Base-by-base conservation (phyloP, 2,888 invertebrate genomes). In the Macaria notata region DNA sequence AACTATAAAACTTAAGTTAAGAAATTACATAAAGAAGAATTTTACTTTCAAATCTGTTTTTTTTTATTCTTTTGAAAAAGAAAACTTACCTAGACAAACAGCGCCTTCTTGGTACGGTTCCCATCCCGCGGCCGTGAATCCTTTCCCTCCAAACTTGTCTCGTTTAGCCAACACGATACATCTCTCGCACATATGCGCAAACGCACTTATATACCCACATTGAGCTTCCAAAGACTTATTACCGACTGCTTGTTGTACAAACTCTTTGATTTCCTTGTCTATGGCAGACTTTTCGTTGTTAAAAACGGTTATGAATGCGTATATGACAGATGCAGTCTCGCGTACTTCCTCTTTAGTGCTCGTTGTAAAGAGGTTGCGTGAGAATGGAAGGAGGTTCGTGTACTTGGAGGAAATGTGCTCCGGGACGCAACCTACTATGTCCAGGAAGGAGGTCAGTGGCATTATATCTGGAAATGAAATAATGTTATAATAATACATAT, bases 341-440 rank as follows among this genome's bases (percentile, higher is more conserved):
- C 97, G 92, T 61, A 96, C 93, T 29, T 95, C 95, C 79, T 96
- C 96, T 67, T 95, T 96, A 5, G 95, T 94, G 63, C 86, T 89
- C 47, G 94, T 95, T 9, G 93, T 93, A 51, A 96, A 88, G 1
- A 95, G 83, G 58, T 93, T 93, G 70, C 92, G 87, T 1, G 96
- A 78, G 93, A 95, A 95, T 4, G 93, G 92, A 9, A 94, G 74
- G 19, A 95, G 92, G 38, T 89, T 92, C 3, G 93, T 84, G 76
- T 96, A 94, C 62, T 94, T 92, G 38, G 92, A 75, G 0, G 94
- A 93, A 72, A 97, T 92, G 55, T 93, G 85, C 30, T 94, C 93
- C 0, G 97, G 95, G 7, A 96, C 93, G 59, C 96, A 96, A 43
- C 97, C 97, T n/a, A 97, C 92, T 30, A 97, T 92, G 84, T 98